Conservation (phyloP, 2,888 invertebrate genomes). For the Cantharis lateralis region DNA sequence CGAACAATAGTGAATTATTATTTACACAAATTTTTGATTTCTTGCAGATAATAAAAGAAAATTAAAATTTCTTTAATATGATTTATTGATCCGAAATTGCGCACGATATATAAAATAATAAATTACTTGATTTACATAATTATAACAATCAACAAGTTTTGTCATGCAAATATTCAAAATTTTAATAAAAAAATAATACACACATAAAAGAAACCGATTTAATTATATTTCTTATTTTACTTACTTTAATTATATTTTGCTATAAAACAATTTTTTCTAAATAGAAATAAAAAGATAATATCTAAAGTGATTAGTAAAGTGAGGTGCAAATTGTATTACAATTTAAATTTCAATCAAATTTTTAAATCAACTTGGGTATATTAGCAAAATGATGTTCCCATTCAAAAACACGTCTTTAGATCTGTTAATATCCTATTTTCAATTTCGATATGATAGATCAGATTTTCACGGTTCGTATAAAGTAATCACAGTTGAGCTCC, state of each 20-base stretch:
- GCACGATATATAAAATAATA: background rate
- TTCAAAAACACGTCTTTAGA: conserved; percentile 15
- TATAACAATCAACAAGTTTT: no score
- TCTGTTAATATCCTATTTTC: conserved; percentile 23
- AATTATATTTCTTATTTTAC: no score
- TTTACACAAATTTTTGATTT: background rate
- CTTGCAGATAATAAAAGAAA: no score
- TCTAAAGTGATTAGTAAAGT: background rate
- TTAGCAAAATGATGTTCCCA: conserved; percentile 7
- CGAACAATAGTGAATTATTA: background rate
- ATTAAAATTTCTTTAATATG: background rate
- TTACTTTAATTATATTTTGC: no score
- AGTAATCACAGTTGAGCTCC: conserved; percentile 23
- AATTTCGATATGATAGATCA: conserved; percentile 20
- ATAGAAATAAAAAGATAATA: no score
- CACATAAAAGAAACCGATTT: no score
- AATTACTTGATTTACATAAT: background rate
- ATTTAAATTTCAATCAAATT: background rate
- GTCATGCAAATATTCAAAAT: no score
- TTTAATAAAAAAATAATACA: no score
- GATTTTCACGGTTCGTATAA: conserved; percentile 24
- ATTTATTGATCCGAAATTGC: background rate
- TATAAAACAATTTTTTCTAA: no score
- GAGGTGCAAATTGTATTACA: background rate
- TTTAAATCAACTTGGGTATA: conserved; percentile 18